Evolutionary conservation across 2,888 invertebrate species (phyloP).

Genomic region (Drosophila borborema): DNA sequence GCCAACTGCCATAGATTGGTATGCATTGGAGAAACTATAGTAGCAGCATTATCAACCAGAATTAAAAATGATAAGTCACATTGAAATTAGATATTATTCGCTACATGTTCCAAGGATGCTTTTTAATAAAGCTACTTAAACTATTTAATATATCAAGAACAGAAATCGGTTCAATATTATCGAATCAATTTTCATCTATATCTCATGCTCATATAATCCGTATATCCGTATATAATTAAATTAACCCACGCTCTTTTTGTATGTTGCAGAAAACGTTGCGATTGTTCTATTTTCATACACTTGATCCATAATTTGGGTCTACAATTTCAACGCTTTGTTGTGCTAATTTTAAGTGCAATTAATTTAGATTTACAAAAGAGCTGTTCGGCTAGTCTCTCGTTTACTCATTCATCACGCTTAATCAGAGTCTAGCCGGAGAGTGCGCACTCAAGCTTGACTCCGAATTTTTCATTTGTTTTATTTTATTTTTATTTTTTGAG

Average conservation of each 20-base stretch:
- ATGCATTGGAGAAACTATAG: background rate
- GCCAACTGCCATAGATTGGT: background rate
- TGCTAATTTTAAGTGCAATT: slow-evolving; percentile 66
- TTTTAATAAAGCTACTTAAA: too few relatives aligned
- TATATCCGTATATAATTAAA: too few relatives aligned
- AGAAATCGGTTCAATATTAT: background rate
- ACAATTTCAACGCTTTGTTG: slow-evolving; percentile 28
- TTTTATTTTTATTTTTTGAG: slow-evolving; percentile 7
- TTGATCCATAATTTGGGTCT: slow-evolving; percentile 59
- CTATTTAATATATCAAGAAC: too few relatives aligned
- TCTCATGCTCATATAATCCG: too few relatives aligned
- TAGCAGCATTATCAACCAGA: background rate
- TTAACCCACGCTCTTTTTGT: background rate
- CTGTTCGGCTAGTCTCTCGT: slow-evolving; percentile 27
- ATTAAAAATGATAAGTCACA: background rate
- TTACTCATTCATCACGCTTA: slow-evolving; percentile 31
- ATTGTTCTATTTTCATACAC: slow-evolving; percentile 51
- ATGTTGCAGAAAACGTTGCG: background rate
- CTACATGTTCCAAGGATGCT: background rate
- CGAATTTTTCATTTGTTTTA: background rate
- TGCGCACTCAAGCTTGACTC: slow-evolving; percentile 48
- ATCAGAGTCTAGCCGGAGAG: slow-evolving; percentile 18
- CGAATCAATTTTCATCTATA: background rate
- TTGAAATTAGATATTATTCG: background rate
- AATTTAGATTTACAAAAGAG: slow-evolving; percentile 55